Evolutionary conservation across 37 sponge, comb jelly and placozoan genomes (phyloP), one percentile per base, ranked within the genome.

Genomic region (Bolinopsis microptera): DNA sequence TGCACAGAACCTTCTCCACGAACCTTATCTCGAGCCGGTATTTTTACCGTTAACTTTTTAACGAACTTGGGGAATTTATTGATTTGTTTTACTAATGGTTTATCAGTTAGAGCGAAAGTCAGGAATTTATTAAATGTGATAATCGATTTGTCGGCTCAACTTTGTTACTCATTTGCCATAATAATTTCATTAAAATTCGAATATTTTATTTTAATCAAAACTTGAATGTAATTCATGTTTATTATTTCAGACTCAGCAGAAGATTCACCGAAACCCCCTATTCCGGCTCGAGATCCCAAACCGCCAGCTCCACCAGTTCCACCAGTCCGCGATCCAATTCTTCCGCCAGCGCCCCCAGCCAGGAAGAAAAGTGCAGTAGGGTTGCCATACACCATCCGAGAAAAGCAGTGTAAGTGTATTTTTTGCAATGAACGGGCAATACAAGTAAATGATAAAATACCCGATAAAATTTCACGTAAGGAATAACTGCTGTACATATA

Each of bases 221-320:
- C n/a, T n/a, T n/a, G n/a, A n/a, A n/a, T n/a, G n/a, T n/a, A n/a
- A n/a, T n/a, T n/a, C n/a, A n/a, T n/a, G n/a, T n/a, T n/a, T 72
- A 2, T 32, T 35, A 18, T 70, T 80, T 30, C 32, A 80, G 82
- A 80, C 37, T 80, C 82, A 36, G 75, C 18, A 28, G 82, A 80
- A 34, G 82, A 80, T 22, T 32, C 82, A 8, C 38, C 38, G 38
- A 80, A 30, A 34, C 82, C 82, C 1, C 82, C 82, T 13, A 24
- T 80, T 13, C 82, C 82, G 2, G 82, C 82, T 30, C 82, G 82
- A 13, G 38, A 80, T 9, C 38, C 82, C 34, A 70, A 70, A 26
- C 74, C 74, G 21, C 25, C 74, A n/a, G 28, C 26, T 1, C 5
- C 5, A 48, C 5, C 5, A 48, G 74, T 22, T 28, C 74, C 74